A percentile compares a stretch with the other conserved stretches of the same genome.
Evolutionary conservation across 2,113 vertebrate genomes (phyloP).

Genomic region (Salvelinus alpinus): DNA sequence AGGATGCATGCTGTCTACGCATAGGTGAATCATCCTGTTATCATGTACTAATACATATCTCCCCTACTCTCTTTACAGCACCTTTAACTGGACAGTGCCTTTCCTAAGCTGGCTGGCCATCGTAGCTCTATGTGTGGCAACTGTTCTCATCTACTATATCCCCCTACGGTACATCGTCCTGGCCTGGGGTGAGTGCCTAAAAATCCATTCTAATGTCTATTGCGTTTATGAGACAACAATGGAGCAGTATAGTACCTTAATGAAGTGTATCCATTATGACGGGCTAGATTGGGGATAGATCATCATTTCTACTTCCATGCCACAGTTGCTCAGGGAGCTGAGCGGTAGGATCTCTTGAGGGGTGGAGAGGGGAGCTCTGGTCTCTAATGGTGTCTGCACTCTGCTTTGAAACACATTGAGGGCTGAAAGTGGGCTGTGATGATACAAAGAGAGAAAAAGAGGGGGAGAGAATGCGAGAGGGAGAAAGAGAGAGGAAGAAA

Average conservation of each 20-base stretch:
- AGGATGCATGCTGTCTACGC: not conserved
- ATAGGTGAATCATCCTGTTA: not conserved
- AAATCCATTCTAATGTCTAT: too few species aligned
- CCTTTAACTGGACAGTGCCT: slow-evolving; percentile 97
- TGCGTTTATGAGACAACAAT: too few species aligned
- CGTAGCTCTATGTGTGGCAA: slow-evolving; percentile 82
- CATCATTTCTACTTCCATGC: too few species aligned
- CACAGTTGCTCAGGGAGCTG: not conserved
- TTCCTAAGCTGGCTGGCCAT: slow-evolving; percentile 97
- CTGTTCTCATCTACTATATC: slow-evolving; percentile 87
- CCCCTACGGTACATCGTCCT: slow-evolving; percentile 96
- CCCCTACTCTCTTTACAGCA: slow-evolving; percentile 72
- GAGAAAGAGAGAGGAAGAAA: not conserved
- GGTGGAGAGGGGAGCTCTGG: slow-evolving; percentile 35
- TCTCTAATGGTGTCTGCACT: slow-evolving; percentile 33
- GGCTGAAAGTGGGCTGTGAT: slow-evolving; percentile 32
- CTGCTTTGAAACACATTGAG: slow-evolving; percentile 27
- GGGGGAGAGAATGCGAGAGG: not conserved
- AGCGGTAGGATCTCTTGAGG: slow-evolving; percentile 29
- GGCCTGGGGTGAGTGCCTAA: slow-evolving; percentile 89
- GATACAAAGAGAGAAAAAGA: too few species aligned
- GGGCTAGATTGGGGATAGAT: too few species aligned
- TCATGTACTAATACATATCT: not conserved
- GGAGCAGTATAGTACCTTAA: too few species aligned
- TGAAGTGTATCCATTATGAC: too few species aligned